These are phyloP conservation scores for Meandrusa payeni DNA, from an alignment of 2,888 invertebrate genomes.

Conservation along the genomic window DNA sequence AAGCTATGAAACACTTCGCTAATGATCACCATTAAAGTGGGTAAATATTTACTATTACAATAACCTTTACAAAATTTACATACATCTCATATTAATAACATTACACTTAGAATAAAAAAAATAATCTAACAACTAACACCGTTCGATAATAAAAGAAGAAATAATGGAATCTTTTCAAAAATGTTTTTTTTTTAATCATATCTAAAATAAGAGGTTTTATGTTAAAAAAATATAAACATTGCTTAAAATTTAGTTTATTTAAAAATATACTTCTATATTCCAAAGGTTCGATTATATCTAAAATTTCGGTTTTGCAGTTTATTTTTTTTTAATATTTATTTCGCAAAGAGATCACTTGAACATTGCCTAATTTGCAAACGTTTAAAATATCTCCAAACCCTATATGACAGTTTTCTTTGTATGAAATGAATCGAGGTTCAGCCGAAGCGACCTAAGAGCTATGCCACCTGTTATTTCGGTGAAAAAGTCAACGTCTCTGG, in stretches of 20 bases:
- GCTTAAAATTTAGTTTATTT: slow-evolving; percentile 41
- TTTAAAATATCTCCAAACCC: slow-evolving; percentile 5
- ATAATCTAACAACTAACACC: slow-evolving; percentile 47
- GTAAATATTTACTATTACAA: slow-evolving; percentile 32
- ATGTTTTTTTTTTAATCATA: slow-evolving; percentile 33
- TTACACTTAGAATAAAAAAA: slow-evolving; percentile 39
- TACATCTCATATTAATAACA: slow-evolving; percentile 40
- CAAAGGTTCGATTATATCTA: slow-evolving; percentile 36
- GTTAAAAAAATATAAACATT: slow-evolving; percentile 57
- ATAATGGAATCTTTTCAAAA: slow-evolving; percentile 60
- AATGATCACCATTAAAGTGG: slow-evolving; percentile 26
- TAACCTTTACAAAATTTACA: slow-evolving; percentile 73
- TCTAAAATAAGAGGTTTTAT: slow-evolving; percentile 34
- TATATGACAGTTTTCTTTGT: too few relatives aligned
- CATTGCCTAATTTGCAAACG: slow-evolving; percentile 5
- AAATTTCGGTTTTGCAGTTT: slow-evolving; percentile 31
- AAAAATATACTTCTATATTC: slow-evolving; percentile 55
- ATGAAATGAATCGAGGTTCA: too few relatives aligned
- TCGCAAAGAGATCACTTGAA: slow-evolving; percentile 42
- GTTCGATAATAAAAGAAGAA: slow-evolving; percentile 52
- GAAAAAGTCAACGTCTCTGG: too few relatives aligned
- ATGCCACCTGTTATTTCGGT: too few relatives aligned
- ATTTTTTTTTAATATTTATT: slow-evolving; percentile 39
- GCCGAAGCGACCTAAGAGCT: too few relatives aligned
- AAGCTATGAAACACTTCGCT: slow-evolving; percentile 33